Evolutionary conservation across 1,140 invertebrate species (phyloP).

Genomic region (Apocrypta bakeri): DNA sequence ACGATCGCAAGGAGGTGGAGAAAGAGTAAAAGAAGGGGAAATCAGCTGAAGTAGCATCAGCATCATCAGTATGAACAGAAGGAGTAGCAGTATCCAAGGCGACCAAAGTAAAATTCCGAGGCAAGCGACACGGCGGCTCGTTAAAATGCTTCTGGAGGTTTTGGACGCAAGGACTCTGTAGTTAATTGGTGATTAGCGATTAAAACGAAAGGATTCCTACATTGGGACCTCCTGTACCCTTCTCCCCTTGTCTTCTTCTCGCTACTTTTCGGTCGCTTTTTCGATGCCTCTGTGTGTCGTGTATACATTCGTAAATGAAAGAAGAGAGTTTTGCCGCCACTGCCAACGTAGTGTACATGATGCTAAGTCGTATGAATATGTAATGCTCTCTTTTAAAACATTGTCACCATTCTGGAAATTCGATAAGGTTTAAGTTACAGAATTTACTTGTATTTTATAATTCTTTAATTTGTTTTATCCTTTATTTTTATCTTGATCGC

Average conservation of each 20-base stretch:
- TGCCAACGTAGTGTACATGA: constrained; percentile 42
- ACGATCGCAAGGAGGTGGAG: constrained; percentile 11
- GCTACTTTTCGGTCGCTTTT: constrained; percentile 50
- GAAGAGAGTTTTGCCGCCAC: neutral
- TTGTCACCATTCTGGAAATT: constrained; percentile 59
- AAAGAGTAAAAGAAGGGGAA: constrained; percentile 32
- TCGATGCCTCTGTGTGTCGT: constrained; percentile 11
- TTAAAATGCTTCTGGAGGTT: constrained; percentile 75
- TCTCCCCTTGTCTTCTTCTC: constrained; percentile 2
- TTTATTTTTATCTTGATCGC: constrained; percentile 56
- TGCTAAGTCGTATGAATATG: constrained; percentile 57
- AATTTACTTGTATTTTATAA: too few species aligned
- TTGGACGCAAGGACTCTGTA: constrained; percentile 69
- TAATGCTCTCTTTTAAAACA: constrained; percentile 58
- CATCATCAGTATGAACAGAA: constrained; percentile 43
- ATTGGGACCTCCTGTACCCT: constrained; percentile 42
- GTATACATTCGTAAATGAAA: neutral
- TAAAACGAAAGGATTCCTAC: constrained; percentile 71
- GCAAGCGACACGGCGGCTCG: constrained; percentile 72
- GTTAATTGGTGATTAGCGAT: constrained; percentile 76
- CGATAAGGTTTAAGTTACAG: neutral
- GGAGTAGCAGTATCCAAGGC: constrained; percentile 48
- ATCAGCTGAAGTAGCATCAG: constrained; percentile 35
- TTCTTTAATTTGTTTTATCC: too few species aligned
- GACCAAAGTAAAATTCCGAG: constrained; percentile 72